A percentile compares a stretch with the other conserved stretches of the same genome.
Evolutionary conservation across 2,113 vertebrate genomes (phyloP).

Genomic region (Daboia siamensis): DNA sequence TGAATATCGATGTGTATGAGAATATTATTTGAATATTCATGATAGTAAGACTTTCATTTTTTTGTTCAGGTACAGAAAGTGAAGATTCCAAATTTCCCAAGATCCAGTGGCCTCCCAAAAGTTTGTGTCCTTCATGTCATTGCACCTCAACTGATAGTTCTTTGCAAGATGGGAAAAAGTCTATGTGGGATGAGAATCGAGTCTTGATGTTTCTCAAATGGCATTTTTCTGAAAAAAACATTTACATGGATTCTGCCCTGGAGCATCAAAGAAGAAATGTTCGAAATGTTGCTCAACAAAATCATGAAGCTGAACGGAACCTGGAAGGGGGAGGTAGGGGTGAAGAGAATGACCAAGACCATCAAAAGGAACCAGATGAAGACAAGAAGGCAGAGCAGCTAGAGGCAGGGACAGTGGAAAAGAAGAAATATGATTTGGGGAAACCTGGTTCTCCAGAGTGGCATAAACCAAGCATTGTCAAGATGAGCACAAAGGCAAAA

Average conservation of each 20-base stretch:
- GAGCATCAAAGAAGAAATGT: slow-evolving; percentile 53
- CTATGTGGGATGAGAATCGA: slow-evolving; percentile 70
- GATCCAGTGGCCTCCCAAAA: slow-evolving; percentile 84
- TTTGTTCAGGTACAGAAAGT: slow-evolving; percentile 73
- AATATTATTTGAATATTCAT: fast-evolving
- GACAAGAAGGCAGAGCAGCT: slow-evolving; percentile 29
- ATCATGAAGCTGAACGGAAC: background rate
- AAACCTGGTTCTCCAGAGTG: background rate
- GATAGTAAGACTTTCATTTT: background rate
- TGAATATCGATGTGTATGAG: background rate
- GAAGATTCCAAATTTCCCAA: slow-evolving; percentile 93
- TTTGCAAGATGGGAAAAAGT: slow-evolving; percentile 69
- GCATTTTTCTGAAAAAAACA: slow-evolving; percentile 72
- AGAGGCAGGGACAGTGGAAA: fast-evolving
- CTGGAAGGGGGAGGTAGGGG: background rate
- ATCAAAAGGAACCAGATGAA: slow-evolving; percentile 37
- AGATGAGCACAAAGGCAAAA: slow-evolving; percentile 42
- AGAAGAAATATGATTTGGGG: background rate
- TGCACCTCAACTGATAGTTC: slow-evolving; percentile 65
- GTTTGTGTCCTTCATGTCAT: slow-evolving; percentile 81
- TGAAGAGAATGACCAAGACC: slow-evolving; percentile 27
- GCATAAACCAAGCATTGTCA: slow-evolving; percentile 65
- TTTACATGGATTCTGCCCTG: slow-evolving; percentile 65
- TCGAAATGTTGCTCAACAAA: background rate
- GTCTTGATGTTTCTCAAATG: slow-evolving; percentile 78